Conservation (phyloP, 2,888 invertebrate genomes). For the Oithona nana region DNA sequence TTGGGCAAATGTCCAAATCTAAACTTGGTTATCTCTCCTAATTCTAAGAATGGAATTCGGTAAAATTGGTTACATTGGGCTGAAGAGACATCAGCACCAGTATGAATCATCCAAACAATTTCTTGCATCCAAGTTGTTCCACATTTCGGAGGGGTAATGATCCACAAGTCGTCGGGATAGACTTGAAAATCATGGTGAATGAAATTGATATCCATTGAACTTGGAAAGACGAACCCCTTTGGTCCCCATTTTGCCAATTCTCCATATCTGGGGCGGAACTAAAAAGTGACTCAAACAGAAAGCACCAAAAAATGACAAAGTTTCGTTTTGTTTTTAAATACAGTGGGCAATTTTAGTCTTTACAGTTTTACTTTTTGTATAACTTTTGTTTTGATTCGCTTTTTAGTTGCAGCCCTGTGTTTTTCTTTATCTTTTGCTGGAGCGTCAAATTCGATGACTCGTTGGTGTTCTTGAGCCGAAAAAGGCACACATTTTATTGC, state of each 20-base stretch:
- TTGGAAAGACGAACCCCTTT: not conserved
- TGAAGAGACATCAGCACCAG: not conserved
- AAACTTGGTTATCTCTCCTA: not conserved
- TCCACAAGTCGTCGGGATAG: slow-evolving; percentile 6
- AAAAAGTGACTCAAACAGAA: no score
- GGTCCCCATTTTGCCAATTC: not conserved
- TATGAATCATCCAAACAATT: slow-evolving; percentile 14
- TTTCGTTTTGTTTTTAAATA: no score
- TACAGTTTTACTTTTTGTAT: no score
- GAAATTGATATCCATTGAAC: not conserved
- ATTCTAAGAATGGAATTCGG: not conserved
- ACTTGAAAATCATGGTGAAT: not conserved
- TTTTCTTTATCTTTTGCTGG: no score
- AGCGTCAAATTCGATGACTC: no score
- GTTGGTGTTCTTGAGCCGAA: no score
- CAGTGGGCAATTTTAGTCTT: no score
- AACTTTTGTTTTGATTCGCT: no score
- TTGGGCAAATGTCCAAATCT: not conserved
- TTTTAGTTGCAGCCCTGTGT: no score
- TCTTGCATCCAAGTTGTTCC: slow-evolving; percentile 17
- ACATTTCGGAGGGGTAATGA: slow-evolving; percentile 12
- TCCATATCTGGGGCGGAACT: no score
- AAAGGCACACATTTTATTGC: no score
- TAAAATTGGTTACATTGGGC: slow-evolving; percentile 1
- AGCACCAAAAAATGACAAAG: no score